Evolutionary conservation across 2,888 invertebrate genomes (phyloP).

Genomic region (Rhorus exstirpatorius): DNA sequence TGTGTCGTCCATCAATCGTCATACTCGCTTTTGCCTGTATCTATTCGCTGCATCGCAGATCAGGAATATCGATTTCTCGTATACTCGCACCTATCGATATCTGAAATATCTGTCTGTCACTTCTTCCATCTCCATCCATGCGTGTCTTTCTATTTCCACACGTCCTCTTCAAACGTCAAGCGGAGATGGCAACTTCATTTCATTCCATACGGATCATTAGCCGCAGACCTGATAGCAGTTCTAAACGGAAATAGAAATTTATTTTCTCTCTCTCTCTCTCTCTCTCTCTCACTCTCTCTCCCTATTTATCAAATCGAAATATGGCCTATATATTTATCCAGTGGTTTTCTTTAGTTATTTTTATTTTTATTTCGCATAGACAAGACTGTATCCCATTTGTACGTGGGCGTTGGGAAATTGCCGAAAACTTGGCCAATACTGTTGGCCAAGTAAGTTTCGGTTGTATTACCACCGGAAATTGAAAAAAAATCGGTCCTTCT

Average conservation of each 20-base stretch:
- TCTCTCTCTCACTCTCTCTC: background rate
- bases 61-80: slow-evolving; percentile 52
- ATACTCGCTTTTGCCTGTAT: slow-evolving; percentile 7
- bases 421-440: too few species aligned
- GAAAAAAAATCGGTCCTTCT: too few species aligned
- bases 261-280: slow-evolving; percentile 15
- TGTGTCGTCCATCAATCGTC: slow-evolving; percentile 5
- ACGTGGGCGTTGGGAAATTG: too few species aligned
- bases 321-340: background rate
- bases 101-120: slow-evolving; percentile 46
- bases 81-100: slow-evolving; percentile 9
- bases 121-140: slow-evolving; percentile 46
- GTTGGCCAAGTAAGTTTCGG: too few species aligned
- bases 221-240: background rate
- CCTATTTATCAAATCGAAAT: background rate
- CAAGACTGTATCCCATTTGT: too few species aligned
- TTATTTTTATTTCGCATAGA: too few species aligned
- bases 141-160: slow-evolving; percentile 40
- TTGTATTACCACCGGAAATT: too few species aligned
- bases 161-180: slow-evolving; percentile 31
- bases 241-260: slow-evolving; percentile 33
- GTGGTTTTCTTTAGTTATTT: too few species aligned
- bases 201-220: slow-evolving; percentile 33
- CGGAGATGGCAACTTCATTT: slow-evolving; percentile 38
- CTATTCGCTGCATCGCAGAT: slow-evolving; percentile 22